Base-by-base conservation (phyloP, 2,888 invertebrate genomes). In the Lasius fuliginosus region DNA sequence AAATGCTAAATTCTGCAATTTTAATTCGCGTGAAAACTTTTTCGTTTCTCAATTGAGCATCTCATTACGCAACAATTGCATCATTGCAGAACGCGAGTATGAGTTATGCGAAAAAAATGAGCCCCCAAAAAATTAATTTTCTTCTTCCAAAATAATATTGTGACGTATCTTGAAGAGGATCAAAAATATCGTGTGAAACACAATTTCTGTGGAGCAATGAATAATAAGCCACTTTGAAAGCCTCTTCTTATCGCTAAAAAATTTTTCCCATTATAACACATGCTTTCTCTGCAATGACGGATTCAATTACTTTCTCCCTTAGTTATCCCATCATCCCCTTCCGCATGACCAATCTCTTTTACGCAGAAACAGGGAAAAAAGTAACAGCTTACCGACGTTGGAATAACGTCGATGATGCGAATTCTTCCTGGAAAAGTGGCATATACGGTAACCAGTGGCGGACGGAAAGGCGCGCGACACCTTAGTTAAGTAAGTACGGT, bases 401-500 rank as follows among this genome's bases (percentile, higher is more conserved):
- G 27, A 79, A 46, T 73, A 81, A 81, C 46, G 69, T 33, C 58
- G 64, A 33, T 58, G 79, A 69, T 46, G 27, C 49, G 73, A 81
- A 82, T 82, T 82, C 82, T 56, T 53, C 64, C 64, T 33, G 36
- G 12, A 49, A n/a, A 81, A 73, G 60, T 71, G 40, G 30, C 40
- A 42, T 69, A 3, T 40, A 64, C 53, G 76, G 53, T 74, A 74
- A 62, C 56, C 60, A 23, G 33, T 58, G 56, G n/a, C 64, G 36
- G 53, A 82, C 56, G 58, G 15, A 33, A 33, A 68, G 53, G 49
- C 27, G 53, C 27, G 68, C 67, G 71, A 81, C 87, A 40, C 65
- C 64, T 82, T 82, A 60, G 76, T 81, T 82, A 83, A 74, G 64
- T 75, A 64, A 73, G 53, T 58, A 68, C 69, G 71, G 74, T 75